Conservation (phyloP, 1,140 invertebrate species). For the Lordiphosa collinella region DNA sequence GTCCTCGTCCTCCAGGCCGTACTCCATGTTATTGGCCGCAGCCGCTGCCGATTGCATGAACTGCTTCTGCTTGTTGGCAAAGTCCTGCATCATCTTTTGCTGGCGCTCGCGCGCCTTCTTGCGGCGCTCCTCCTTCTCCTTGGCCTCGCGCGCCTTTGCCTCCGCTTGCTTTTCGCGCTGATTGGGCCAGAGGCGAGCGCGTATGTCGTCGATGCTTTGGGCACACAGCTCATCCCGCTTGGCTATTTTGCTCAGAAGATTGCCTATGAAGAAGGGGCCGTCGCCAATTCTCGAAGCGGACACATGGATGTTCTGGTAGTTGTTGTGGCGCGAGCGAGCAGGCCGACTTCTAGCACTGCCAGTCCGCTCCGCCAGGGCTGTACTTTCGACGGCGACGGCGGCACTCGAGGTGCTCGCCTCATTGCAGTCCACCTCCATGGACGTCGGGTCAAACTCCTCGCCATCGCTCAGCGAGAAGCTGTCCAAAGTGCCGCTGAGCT, state of each 20-base stretch:
- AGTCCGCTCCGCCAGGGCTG: constrained; percentile 42
- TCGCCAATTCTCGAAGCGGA: constrained; percentile 87
- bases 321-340: constrained; percentile 1
- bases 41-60: constrained; percentile 92
- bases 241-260: constrained; percentile 87
- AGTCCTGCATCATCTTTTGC: constrained; percentile 94
- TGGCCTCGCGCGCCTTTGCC: constrained; percentile 85
- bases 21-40: constrained; percentile 84
- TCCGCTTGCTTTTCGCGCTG: constrained; percentile 89
- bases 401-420: constrained; percentile 64
- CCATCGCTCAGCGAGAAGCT: constrained; percentile 83
- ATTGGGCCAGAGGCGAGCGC: constrained; percentile 87
- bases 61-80: constrained; percentile 93
- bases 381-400: constrained; percentile 35
- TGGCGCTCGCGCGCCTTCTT: constrained; percentile 92
- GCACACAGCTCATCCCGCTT: constrained; percentile 86
- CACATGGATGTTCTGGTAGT: constrained; percentile 59
- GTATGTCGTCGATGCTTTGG: constrained; percentile 84
- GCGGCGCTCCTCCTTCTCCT: constrained; percentile 89
- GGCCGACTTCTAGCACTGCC: background rate
- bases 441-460: constrained; percentile 35
- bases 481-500: constrained; percentile 90
- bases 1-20: constrained; percentile 79
- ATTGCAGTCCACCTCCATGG: constrained; percentile 74
- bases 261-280: constrained; percentile 91